Conservation (phyloP, 92 coral and sea anemone species). For the Porites cylindrica region DNA sequence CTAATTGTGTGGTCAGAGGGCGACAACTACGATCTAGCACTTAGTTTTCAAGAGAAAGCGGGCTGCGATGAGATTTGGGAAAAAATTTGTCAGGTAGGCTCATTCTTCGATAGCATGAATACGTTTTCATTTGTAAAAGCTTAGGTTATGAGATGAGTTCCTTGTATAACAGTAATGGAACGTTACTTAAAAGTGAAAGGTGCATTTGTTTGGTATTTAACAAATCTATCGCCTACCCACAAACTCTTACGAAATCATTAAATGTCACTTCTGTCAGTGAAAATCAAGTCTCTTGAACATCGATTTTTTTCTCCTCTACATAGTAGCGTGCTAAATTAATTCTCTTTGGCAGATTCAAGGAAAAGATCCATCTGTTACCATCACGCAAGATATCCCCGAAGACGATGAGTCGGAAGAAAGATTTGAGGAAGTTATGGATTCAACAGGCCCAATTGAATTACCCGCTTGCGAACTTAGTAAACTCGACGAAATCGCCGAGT, state of each 20-base stretch:
- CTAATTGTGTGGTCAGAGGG: slow-evolving; percentile 99
- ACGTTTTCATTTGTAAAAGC: not conserved
- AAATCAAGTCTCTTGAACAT: not conserved
- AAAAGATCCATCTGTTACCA: slow-evolving; percentile 96
- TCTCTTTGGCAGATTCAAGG: slow-evolving; percentile 91
- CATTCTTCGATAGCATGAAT: not conserved
- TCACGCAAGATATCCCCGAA: slow-evolving; percentile 96
- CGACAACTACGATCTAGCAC: slow-evolving; percentile 97
- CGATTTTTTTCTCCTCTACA: slow-evolving; percentile 38
- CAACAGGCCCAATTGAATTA: slow-evolving; percentile 97
- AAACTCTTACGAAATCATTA: slow-evolving; percentile 58
- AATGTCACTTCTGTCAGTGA: not conserved
- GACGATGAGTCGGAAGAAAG: slow-evolving; percentile 97
- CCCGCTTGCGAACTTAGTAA: slow-evolving; percentile 97
- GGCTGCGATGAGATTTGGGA: slow-evolving; percentile 99
- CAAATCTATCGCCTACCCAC: slow-evolving; percentile 33
- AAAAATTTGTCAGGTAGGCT: slow-evolving; percentile 95
- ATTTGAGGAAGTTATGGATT: slow-evolving; percentile 97
- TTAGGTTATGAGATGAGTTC: not conserved
- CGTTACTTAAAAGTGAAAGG: not conserved
- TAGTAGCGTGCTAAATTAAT: no score
- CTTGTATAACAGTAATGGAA: slow-evolving; percentile 2
- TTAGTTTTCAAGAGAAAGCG: slow-evolving; percentile 98
- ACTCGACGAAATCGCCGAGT: slow-evolving; percentile 93
- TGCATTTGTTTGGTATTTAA: slow-evolving; percentile 38